These are phyloP conservation scores for Drosophila colorata DNA, from an alignment of 2,888 invertebrate species.

Conservation along the genomic window DNA sequence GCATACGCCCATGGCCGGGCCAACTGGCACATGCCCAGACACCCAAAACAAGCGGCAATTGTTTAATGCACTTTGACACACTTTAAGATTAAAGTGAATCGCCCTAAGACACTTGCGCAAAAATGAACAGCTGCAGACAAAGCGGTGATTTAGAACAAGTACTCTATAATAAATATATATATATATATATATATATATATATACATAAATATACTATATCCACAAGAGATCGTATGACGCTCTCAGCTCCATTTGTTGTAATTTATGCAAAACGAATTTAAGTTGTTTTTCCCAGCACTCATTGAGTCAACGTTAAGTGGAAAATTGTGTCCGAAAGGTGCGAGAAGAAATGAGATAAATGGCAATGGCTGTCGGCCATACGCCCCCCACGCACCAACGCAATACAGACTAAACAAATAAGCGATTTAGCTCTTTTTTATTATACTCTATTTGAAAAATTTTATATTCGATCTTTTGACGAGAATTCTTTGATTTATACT, in stretches of 20 bases:
- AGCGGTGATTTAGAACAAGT: constrained; percentile 5
- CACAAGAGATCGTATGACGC: constrained; percentile 16
- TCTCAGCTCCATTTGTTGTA: constrained; percentile 30
- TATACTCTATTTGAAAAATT: too few relatives aligned
- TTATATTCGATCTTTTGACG: too few relatives aligned
- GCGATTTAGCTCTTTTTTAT: too few relatives aligned
- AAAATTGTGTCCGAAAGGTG: constrained; percentile 70
- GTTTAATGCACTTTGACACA: constrained; percentile 80
- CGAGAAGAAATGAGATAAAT: constrained; percentile 36
- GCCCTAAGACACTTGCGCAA: not conserved
- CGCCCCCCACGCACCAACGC: constrained; percentile 18
- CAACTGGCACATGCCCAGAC: constrained; percentile 34
- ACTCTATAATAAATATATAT: constrained; percentile 5
- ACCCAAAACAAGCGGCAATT: constrained; percentile 59
- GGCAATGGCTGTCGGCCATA: constrained; percentile 54
- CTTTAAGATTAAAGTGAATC: constrained; percentile 51
- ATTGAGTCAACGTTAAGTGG: constrained; percentile 53
- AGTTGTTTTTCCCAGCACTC: constrained; percentile 53
- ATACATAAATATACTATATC: constrained; percentile 5
- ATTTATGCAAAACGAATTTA: constrained; percentile 58
- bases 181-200: not conserved
- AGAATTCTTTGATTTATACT: too few relatives aligned
- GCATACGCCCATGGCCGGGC: constrained; percentile 2
- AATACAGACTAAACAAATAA: not conserved
- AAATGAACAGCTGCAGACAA: constrained; percentile 42